phyloP scores from a whole-genome alignment of 2,113 vertebrate genomes.

The Cygnus atratus region DNA sequence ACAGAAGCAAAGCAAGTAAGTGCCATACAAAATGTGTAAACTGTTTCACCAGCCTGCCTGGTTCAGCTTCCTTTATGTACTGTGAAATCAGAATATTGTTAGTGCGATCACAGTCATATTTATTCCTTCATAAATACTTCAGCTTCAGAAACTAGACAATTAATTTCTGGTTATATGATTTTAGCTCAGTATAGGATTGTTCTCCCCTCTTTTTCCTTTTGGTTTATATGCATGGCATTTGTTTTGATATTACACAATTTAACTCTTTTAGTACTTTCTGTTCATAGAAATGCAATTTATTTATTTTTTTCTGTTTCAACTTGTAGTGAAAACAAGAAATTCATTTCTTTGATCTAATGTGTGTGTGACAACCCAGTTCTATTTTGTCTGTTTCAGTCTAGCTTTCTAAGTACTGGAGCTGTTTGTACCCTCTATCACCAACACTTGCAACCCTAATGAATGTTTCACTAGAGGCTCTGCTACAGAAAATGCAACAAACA shows the following conservation, averaged over 20 bases:
- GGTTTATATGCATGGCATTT: background rate
- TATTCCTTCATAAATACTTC: background rate
- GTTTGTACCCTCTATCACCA: background rate
- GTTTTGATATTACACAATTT: background rate
- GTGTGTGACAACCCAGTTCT: background rate
- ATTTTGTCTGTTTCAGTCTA: background rate
- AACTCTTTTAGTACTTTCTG: background rate
- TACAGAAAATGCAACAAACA: background rate
- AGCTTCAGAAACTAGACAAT: background rate
- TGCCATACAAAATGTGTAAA: background rate
- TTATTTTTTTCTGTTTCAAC: background rate
- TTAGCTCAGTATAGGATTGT: background rate
- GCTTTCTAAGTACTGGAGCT: background rate
- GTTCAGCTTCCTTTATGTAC: background rate
- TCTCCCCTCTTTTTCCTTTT: background rate
- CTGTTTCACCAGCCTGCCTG: background rate
- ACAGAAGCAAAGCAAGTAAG: background rate
- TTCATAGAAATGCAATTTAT: background rate
- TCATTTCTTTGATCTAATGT: background rate
- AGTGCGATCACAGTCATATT: background rate
- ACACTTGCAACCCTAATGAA: background rate
- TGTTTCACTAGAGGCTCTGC: background rate
- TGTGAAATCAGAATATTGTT: background rate
- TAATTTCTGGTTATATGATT: background rate
- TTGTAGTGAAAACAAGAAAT: background rate